phyloP scores from a whole-genome alignment of 1,140 invertebrate genomes.

The Camponotus floridanus region DNA sequence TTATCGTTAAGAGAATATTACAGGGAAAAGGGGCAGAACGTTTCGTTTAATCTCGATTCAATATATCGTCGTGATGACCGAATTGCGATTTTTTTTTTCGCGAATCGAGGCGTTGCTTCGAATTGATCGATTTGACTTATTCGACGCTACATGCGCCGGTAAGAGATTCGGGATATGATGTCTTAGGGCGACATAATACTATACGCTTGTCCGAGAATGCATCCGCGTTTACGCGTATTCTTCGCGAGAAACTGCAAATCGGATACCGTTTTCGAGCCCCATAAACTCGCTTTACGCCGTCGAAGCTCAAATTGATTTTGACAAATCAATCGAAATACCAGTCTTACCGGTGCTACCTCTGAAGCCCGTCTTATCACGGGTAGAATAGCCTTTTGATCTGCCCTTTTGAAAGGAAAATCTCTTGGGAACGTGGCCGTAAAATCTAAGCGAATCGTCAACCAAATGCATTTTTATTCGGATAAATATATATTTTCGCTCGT shows the following conservation, averaged over 20 bases:
- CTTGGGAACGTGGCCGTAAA: slow-evolving; percentile 61
- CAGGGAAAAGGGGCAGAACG: not conserved
- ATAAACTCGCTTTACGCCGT: slow-evolving; percentile 36
- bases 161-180: slow-evolving; percentile 17
- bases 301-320: slow-evolving; percentile 63
- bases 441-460: slow-evolving; percentile 15
- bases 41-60: slow-evolving; percentile 2
- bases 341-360: not conserved
- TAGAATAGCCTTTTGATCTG: slow-evolving; percentile 33
- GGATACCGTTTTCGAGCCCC: slow-evolving; percentile 2
- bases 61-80: slow-evolving; percentile 29
- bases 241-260: slow-evolving; percentile 54
- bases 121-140: slow-evolving; percentile 48
- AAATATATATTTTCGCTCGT: not conserved
- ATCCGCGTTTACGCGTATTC: slow-evolving; percentile 38
- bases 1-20: not conserved
- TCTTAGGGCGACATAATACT: slow-evolving; percentile 41
- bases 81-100: slow-evolving; percentile 34
- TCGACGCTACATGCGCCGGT: not conserved
- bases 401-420: slow-evolving; percentile 10
- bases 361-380: not conserved
- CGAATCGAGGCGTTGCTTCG: slow-evolving; percentile 22
- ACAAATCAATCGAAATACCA: slow-evolving; percentile 60
- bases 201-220: slow-evolving; percentile 42
- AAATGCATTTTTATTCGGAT: slow-evolving; percentile 15